Conservation (phyloP, 2,113 vertebrate species). For the crab-eating macaque (Macaca fascicularis) region T2T-MFA8v1.1 NC_088378.1:90023001-90023500, state of each 20-base stretch:
- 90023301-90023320: not conserved
- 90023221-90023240: not conserved
- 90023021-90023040: not conserved
- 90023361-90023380: not conserved
- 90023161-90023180: not conserved
- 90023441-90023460: not conserved
- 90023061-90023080: not conserved
- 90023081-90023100: not conserved
- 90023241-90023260: not conserved
- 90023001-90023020: not conserved
- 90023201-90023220: not conserved
- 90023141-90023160: not conserved
- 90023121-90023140: conserved; percentile 28
- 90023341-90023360: not conserved
- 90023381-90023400: conserved; percentile 4
- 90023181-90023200: not conserved
- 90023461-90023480: conserved; percentile 6
- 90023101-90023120: not conserved
- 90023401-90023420: not conserved
- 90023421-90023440: conserved; percentile 13
- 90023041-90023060: not conserved
- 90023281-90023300: not conserved
- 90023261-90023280: not conserved
- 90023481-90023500: not conserved
- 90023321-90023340: not conserved